Conservation (phyloP, 2,113 vertebrate genomes). For the Gambusia holbrooki region DNA sequence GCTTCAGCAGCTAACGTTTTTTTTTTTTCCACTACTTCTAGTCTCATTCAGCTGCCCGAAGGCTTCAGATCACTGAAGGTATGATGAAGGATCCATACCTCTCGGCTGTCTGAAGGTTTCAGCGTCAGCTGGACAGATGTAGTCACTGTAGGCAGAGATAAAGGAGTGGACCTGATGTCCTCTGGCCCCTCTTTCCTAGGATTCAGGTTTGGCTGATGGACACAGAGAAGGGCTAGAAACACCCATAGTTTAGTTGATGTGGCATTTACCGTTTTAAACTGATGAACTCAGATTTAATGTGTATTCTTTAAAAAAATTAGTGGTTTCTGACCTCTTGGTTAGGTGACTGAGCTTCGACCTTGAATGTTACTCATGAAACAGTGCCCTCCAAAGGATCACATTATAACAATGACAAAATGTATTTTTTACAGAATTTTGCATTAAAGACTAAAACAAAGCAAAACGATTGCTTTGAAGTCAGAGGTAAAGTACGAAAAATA, state of each 20-base stretch:
- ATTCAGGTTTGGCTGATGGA: constrained; percentile 39
- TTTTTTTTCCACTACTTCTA: constrained; percentile 5
- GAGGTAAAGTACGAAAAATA: not conserved
- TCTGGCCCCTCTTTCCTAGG: not conserved
- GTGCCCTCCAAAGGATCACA: not conserved
- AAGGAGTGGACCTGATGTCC: constrained; percentile 33
- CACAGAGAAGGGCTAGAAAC: constrained; percentile 10
- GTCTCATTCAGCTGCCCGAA: constrained; percentile 22
- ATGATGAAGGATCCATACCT: constrained; percentile 52
- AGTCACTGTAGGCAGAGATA: constrained; percentile 35
- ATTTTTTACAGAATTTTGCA: not conserved
- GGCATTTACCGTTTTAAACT: constrained; percentile 5
- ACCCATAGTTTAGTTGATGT: constrained; percentile 15
- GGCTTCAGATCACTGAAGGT: constrained; percentile 51
- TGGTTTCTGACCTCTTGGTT: constrained; percentile 1
- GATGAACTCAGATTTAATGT: constrained; percentile 8
- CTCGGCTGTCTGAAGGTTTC: constrained; percentile 52
- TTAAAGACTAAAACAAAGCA: not conserved
- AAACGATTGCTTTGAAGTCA: not conserved
- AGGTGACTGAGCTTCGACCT: not conserved
- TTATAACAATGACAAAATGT: not conserved
- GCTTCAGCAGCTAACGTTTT: constrained; percentile 13
- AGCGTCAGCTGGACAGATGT: constrained; percentile 46
- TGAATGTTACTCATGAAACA: not conserved
- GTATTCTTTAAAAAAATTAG: not conserved